Conservation (phyloP, 1,140 invertebrate species). For the Sminthurinus signatus region DNA sequence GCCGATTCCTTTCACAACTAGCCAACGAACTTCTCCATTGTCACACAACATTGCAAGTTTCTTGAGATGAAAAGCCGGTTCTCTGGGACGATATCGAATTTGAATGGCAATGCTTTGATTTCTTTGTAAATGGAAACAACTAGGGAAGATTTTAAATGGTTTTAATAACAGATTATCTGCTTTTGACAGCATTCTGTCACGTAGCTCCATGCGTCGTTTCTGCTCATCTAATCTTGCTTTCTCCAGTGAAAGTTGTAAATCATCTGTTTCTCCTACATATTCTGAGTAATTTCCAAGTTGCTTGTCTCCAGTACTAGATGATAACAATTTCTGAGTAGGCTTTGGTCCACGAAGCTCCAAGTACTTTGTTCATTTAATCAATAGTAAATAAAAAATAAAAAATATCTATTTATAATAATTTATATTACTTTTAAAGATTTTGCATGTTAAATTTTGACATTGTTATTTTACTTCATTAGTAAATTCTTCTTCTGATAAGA, state of each 20-base stretch:
- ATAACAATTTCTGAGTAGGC: neutral
- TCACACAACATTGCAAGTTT: constrained; percentile 34
- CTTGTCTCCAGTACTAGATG: too few species aligned
- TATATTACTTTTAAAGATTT: neutral
- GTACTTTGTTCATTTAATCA: neutral
- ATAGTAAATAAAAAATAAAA: neutral
- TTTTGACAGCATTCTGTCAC: neutral
- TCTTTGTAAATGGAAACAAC: constrained; percentile 23
- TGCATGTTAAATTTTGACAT: neutral
- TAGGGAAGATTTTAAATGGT: constrained; percentile 22
- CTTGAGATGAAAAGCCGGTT: constrained; percentile 16
- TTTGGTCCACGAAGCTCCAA: constrained; percentile 1
- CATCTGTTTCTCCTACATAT: too few species aligned
- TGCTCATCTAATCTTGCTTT: too few species aligned
- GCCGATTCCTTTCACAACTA: constrained; percentile 27
- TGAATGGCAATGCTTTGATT: constrained; percentile 26
- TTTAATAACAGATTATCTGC: neutral
- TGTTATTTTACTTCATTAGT: constrained; percentile 16
- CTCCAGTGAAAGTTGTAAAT: too few species aligned
- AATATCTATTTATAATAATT: neutral
- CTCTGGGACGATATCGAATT: constrained; percentile 18
- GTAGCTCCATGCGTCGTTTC: too few species aligned
- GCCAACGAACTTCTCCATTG: constrained; percentile 35
- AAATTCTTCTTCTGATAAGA: constrained; percentile 34
- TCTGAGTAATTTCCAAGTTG: too few species aligned